These are phyloP conservation scores for Bursaphelenchus mucronatus DNA, from an alignment of 1,140 invertebrate genomes.

Conservation along the genomic window DNA sequence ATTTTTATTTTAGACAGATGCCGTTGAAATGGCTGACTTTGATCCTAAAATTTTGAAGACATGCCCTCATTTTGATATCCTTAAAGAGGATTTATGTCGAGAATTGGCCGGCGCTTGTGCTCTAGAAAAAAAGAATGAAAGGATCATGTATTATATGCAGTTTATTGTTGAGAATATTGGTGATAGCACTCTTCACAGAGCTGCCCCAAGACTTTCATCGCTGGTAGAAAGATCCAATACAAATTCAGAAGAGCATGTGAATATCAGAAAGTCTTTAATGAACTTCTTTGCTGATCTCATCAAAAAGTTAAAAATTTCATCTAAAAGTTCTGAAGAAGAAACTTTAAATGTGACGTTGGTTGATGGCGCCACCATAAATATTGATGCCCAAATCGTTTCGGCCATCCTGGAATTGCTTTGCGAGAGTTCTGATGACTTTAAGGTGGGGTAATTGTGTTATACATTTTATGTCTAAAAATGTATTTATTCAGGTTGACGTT, in stretches of 20 bases:
- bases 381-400: neutral
- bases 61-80: neutral
- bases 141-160: conserved; percentile 1
- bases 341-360: neutral
- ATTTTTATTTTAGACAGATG: neutral
- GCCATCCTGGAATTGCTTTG: conserved; percentile 13
- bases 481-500: neutral
- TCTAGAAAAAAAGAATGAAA: neutral
- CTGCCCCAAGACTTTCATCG: conserved; percentile 1
- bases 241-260: neutral
- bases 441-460: neutral
- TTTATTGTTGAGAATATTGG: conserved; percentile 14
- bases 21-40: neutral
- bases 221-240: neutral
- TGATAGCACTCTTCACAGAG: neutral
- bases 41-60: neutral
- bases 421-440: neutral
- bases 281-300: conserved; percentile 7
- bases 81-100: neutral
- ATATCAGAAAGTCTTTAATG: neutral
- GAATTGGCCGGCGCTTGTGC: neutral
- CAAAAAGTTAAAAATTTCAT: neutral
- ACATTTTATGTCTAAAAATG: neutral
- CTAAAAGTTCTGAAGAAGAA: neutral
- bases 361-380: neutral